phyloP scores from a whole-genome alignment of 2,113 vertebrate genomes.

The Delphinapterus leucas region DNA sequence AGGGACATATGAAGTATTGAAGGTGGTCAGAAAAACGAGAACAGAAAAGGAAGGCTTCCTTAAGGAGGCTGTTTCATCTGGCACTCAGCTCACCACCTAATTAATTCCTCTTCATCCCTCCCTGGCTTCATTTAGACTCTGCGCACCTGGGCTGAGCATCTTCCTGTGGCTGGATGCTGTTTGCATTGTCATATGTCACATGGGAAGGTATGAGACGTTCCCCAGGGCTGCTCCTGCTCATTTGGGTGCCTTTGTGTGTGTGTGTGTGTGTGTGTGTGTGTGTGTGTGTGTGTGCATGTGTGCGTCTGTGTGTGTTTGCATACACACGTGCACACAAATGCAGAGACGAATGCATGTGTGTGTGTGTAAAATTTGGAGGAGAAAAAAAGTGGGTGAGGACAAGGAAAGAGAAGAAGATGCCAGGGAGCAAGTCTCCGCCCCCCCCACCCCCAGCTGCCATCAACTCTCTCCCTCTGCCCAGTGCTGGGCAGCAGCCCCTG shows the following conservation, averaged over 20 bases:
- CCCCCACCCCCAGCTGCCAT: not conserved
- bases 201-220: not conserved
- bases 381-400: not conserved
- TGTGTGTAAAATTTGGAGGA: not conserved
- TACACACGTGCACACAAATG: no score
- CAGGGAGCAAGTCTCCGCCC: not conserved
- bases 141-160: not conserved
- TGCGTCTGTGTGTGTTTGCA: not conserved
- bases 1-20: not conserved
- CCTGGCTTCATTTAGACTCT: not conserved
- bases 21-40: not conserved
- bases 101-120: not conserved
- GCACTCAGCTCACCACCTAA: not conserved
- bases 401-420: not conserved
- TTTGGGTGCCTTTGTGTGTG: not conserved
- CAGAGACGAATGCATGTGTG: not conserved
- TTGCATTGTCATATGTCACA: not conserved
- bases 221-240: not conserved
- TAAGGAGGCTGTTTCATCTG: not conserved
- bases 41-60: not conserved
- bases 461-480: not conserved
- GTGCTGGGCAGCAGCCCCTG: not conserved
- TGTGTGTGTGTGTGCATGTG: not conserved
- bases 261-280: not conserved
- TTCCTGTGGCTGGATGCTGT: not conserved